Evolutionary conservation across 2,797 vertebrate genomes (phyloP).

Genomic region (Gymnoscopelus braueri): DNA sequence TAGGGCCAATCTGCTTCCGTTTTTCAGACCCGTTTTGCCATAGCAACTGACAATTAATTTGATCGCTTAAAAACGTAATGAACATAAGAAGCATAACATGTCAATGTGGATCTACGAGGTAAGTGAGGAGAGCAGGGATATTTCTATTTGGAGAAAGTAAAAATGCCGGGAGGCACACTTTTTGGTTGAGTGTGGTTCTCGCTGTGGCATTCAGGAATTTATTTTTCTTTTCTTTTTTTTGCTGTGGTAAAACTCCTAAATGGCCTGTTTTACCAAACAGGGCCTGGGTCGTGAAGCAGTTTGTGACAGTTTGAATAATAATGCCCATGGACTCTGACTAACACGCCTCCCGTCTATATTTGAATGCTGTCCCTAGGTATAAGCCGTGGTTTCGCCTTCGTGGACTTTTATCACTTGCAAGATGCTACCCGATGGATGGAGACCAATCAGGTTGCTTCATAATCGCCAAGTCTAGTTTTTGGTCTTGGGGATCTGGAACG

Average conservation of each 20-base stretch:
- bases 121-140: conserved; percentile 64
- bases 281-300: conserved; percentile 98
- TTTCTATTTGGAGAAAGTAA: conserved; percentile 74
- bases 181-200: conserved; percentile 73
- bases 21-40: conserved; percentile 90
- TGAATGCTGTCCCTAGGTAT: conserved; percentile 99
- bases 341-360: conserved; percentile 99
- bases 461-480: conserved; percentile 99
- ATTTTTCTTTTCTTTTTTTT: conserved; percentile 77
- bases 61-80: conserved; percentile 33
- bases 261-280: conserved; percentile 88
- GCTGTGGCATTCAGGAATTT: conserved; percentile 70
- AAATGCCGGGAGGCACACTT: conserved; percentile 79
- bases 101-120: conserved; percentile 60
- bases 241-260: conserved; percentile 95
- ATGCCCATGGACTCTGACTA: conserved; percentile 99
- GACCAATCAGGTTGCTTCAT: conserved; percentile 99
- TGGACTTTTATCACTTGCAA: conserved; percentile 99
- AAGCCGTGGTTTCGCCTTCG: conserved; percentile 99
- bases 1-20: conserved; percentile 89
- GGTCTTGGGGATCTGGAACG: conserved; percentile 85
- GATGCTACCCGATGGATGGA: conserved; percentile 99
- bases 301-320: conserved; percentile 96
- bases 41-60: conserved; percentile 85
- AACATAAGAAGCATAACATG: conserved; percentile 42